Conservation (phyloP, 2,113 vertebrate genomes). For the Rhea americana region DNA sequence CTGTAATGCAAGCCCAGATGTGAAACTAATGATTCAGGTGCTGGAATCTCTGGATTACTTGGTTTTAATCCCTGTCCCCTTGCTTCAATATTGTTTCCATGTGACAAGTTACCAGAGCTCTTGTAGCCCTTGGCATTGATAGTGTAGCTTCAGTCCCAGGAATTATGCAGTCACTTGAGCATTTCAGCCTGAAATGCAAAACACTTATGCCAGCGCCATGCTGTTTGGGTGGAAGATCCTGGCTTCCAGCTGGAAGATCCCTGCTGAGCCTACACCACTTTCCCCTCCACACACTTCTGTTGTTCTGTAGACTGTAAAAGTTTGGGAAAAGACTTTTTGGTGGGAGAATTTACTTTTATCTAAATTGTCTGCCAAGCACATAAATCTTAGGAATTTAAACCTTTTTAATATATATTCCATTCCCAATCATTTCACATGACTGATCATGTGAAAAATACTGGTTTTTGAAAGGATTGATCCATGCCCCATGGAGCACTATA, state of each 20-base stretch:
- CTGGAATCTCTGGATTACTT: background rate
- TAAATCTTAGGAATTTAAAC: background rate
- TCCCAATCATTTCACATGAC: background rate
- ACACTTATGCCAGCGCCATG: background rate
- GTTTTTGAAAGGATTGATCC: background rate
- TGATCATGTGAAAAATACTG: background rate
- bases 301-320: background rate
- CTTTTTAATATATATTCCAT: background rate
- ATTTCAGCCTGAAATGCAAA: background rate
- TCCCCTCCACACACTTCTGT: background rate
- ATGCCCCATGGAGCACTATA: background rate
- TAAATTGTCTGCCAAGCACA: background rate
- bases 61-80: background rate
- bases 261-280: background rate
- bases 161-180: background rate
- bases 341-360: background rate
- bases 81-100: background rate
- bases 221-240: background rate
- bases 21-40: background rate
- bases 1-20: background rate
- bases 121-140: no score
- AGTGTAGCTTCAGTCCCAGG: fast-evolving
- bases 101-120: background rate
- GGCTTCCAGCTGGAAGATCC: background rate
- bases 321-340: background rate